Evolutionary conservation across 2,113 vertebrate genomes (phyloP), one percentile per base, ranked within the genome.

Genomic region (Peromyscus polionotus): DNA sequence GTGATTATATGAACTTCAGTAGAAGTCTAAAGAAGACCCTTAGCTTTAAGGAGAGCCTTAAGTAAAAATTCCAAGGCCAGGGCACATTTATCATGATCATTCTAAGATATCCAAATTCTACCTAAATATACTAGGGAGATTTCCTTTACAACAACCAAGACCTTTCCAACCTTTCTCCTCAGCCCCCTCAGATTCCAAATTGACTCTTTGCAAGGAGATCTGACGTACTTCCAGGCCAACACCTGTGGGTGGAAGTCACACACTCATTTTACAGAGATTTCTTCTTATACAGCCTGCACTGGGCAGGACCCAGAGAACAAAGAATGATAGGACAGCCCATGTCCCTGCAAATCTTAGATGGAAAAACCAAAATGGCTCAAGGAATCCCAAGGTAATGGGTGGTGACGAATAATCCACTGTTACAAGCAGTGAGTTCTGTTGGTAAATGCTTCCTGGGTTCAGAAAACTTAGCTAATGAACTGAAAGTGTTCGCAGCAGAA

Each of bases 21-120:
- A n/a, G 48, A 93, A 87, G 87, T 93, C 57, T 92, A 84, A 93
- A 63, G 9, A 31, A 89, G 88, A 75, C 17, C 33, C n/a, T 68
- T 26, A 79, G 48, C 42, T 22, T 54, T 45, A 70, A 93, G 67
- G 31, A 88, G 93, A 84, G 8, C 20, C 31, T 77, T 65, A n/a
- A 39, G 59, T 89, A 26, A 63, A 92, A 28, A 5, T 33, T 73
- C 57, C 73, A 61, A 92, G 76, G 16, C 7, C 26, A 28, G 31
- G 28, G 45, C 65, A 3, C 19, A 39, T 84, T 95, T 80, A 28
- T 12, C 75, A 22, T 61, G 3, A 87, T 22, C 77, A 20, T 20
- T 54, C 39, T 12, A 61, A 61, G 54, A 81, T 33, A 4, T 22
- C 31, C 57, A 81, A 24, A 68, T 86, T 90, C 81, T 80, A 19